A percentile compares a stretch with the other conserved stretches of the same genome.
Evolutionary conservation across 1,140 invertebrate genomes (phyloP).

Genomic region (Halictus rubicundus): DNA sequence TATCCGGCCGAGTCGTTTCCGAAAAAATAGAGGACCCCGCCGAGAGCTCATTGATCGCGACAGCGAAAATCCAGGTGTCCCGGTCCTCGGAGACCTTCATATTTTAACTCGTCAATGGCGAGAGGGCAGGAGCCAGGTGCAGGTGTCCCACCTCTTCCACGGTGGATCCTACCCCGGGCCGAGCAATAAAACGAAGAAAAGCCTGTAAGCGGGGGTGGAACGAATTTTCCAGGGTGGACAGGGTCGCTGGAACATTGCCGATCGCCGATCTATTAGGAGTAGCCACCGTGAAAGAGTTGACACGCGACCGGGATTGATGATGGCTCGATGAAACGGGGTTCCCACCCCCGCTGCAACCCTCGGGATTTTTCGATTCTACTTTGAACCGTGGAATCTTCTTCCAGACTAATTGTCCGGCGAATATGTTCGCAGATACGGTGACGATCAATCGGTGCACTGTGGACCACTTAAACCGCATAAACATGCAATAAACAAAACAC

Average conservation of each 20-base stretch:
- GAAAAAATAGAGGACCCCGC: conserved; percentile 28
- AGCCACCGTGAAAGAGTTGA: conserved; percentile 69
- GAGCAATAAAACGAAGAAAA: conserved; percentile 45
- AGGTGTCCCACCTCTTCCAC: conserved; percentile 67
- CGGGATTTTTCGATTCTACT: neutral
- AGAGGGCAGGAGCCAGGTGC: conserved; percentile 59
- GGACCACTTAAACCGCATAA: neutral
- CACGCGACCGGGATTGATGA: conserved; percentile 69
- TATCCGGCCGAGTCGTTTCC: conserved; percentile 45
- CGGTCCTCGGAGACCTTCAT: conserved; percentile 65
- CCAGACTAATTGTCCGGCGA: too few relatives aligned
- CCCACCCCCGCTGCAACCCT: neutral
- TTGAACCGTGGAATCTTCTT: neutral
- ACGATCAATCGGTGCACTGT: conserved; percentile 42
- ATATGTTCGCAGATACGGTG: too few relatives aligned
- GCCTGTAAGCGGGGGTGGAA: conserved; percentile 41
- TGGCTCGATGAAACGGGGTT: conserved; percentile 24
- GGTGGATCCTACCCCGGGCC: conserved; percentile 10
- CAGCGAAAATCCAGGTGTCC: conserved; percentile 71
- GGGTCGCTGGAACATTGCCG: conserved; percentile 28
- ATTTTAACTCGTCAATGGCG: conserved; percentile 75
- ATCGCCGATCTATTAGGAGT: conserved; percentile 55
- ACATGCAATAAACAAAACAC: too few relatives aligned
- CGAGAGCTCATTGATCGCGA: conserved; percentile 52
- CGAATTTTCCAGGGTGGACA: conserved; percentile 55